Evolutionary conservation across 2,113 vertebrate genomes (phyloP).

Genomic region (Cephalopterus ornatus): DNA sequence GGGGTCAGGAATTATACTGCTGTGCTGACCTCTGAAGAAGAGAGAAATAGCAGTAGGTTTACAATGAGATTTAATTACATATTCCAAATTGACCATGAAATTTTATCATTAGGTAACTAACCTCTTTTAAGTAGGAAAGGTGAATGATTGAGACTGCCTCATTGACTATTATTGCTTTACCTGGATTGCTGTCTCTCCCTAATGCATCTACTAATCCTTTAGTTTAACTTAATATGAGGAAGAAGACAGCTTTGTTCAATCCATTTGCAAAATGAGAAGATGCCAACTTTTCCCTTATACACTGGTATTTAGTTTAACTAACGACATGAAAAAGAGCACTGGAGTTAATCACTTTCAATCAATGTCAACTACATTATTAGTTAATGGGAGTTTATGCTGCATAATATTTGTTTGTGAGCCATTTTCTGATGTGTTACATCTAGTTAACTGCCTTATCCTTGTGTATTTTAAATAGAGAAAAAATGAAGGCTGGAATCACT

Average conservation of each 20-base stretch:
- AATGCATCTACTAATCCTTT: constrained; percentile 62
- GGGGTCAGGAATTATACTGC: constrained; percentile 66
- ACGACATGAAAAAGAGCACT: constrained; percentile 74
- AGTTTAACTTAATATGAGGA: constrained; percentile 62
- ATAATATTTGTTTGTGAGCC: constrained; percentile 77
- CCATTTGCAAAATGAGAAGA: constrained; percentile 72
- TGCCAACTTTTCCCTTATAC: constrained; percentile 65
- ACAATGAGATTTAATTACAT: constrained; percentile 73
- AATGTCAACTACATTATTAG: constrained; percentile 78
- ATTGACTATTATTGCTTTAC: constrained; percentile 73
- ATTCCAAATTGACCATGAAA: constrained; percentile 75
- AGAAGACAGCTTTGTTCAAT: constrained; percentile 68
- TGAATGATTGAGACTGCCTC: constrained; percentile 73
- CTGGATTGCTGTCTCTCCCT: constrained; percentile 61
- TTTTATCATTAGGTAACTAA: constrained; percentile 77
- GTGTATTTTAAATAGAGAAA: constrained; percentile 67
- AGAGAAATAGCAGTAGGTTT: constrained; percentile 75
- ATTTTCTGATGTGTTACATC: constrained; percentile 78
- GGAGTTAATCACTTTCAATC: constrained; percentile 81
- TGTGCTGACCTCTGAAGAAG: constrained; percentile 58
- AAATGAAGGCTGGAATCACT: constrained; percentile 67
- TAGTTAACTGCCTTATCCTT: constrained; percentile 75
- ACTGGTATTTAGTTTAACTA: constrained; percentile 80
- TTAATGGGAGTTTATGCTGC: constrained; percentile 77
- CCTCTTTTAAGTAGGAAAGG: constrained; percentile 72